Base-by-base conservation (phyloP, 2,888 invertebrate species). In the Rotaria sp. region DNA sequence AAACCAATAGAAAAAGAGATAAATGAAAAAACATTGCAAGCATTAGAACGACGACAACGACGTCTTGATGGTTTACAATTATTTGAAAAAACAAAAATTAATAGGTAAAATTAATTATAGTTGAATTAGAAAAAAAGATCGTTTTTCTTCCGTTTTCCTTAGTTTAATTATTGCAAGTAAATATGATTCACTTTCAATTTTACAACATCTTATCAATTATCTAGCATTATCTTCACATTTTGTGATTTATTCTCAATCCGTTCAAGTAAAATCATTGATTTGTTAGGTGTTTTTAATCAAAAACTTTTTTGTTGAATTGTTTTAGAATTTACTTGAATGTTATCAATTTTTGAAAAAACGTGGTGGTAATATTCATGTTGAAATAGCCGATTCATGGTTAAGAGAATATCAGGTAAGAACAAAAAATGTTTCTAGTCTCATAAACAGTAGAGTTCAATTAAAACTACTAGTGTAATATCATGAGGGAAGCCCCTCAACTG, bases 311-410 rank as follows among this genome's bases (percentile, higher is more conserved):
- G 85, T 87, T 87, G n/a, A n/a, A 84, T 80, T 85, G 80, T 87
- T 86, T 88, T 89, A 86, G 92, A 94, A 96, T 0, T 92, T 98
- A 67, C 93, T 95, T 90, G 95, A 96, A 88, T 93, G 96, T 87
- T 97, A 95, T 90, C 92, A 94, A 86, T 93, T 94, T 88, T 91
- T 98, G 86, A 96, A 95, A 90, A 93, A 94, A 86, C 92, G 93
- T 85, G 91, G 91, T n/a, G 92, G 93, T 13, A 89, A 90, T 35
- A 93, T 95, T 21, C 94, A 94, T 89, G 91, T 97, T 74, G 94
- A 94, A 90, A 91, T 99, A 21, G 94, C 94, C 74, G 95, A 95
- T 88, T 96, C 95, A 89, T 97, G 96, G 94, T 92, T 95, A 91
- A 93, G 97, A 88, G 94, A 94, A 88, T 96, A 96, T 92, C 97